Evolutionary conservation across 2,113 vertebrate genomes (phyloP), one percentile per base, ranked within the genome.

Genomic region (Pardalotus punctatus): DNA sequence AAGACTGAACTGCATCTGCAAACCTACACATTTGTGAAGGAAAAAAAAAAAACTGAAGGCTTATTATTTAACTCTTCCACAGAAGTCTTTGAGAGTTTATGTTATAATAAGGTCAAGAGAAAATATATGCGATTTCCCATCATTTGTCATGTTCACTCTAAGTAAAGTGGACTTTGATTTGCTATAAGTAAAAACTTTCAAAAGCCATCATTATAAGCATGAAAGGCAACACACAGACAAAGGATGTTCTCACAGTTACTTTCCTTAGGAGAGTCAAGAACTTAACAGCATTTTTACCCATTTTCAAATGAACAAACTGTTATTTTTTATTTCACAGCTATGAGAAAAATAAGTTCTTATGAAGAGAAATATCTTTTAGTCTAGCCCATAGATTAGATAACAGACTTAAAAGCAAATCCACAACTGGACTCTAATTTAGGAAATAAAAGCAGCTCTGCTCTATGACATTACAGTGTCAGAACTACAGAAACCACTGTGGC

Each of bases 81-180:
- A 69, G 29, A 95, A 96, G 72, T 67, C 89, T 91, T 96, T 82
- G 77, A 93, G 48, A 95, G 70, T 10, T 85, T 87, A 81, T 2
- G 17, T 81, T 91, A 90, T 89, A 91, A 96, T 19, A 92, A 95
- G 58, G 54, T 62, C 91, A 93, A 66, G 82, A 90, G 91, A 97
- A 97, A 98, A 97, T 86, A 85, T 79, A 97, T 87, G 85, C 91
- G 82, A 95, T 95, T 98, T 97, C 96, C 90, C 96, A 92, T 94
- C 83, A 93, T 95, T 97, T 97, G 88, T 97, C 94, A 97, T 81
- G 58, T 70, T 95, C 93, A 57, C 54, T 92, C 94, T 93, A 92
- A 95, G 97, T 64, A 94, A 94, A 96, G 93, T 24, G 64, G 64
- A 86, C 83, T 93, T 88, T 40, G 57, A 85, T 87, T 94, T 92